A percentile compares a stretch with the other conserved stretches of the same genome.
These are phyloP conservation scores for Colossoma macropomum DNA, from an alignment of 2,113 vertebrate genomes.

Conservation along the genomic window DNA sequence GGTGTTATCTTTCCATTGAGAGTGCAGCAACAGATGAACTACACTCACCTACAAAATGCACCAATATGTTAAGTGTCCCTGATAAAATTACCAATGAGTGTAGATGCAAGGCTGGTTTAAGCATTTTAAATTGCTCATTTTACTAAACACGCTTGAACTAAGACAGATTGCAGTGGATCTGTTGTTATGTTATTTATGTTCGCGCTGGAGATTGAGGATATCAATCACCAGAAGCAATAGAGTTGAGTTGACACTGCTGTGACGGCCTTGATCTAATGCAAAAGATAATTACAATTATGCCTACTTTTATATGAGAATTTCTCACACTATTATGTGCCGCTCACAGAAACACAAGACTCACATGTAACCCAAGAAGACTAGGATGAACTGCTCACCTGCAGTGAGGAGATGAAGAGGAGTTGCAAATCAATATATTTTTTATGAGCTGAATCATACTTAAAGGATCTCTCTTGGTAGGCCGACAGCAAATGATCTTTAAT, in stretches of 20 bases:
- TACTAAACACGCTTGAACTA: no score
- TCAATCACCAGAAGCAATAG: neutral
- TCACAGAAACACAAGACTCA: conserved; percentile 72
- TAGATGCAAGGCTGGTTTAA: no score
- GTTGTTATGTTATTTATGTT: neutral
- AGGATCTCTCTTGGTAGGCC: conserved; percentile 56
- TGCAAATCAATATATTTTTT: conserved; percentile 67
- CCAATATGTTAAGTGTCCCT: no score
- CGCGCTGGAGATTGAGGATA: neutral
- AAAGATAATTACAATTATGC: conserved; percentile 17
- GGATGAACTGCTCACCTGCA: conserved; percentile 55
- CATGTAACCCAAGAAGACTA: conserved; percentile 66
- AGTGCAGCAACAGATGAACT: no score
- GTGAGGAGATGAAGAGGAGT: conserved; percentile 55
- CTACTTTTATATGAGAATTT: conserved; percentile 58
- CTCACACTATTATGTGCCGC: conserved; percentile 63
- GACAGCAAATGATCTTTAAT: conserved; percentile 59
- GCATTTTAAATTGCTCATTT: no score
- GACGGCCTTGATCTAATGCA: neutral
- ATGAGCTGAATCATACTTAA: conserved; percentile 62
- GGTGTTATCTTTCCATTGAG: no score
- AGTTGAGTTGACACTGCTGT: neutral
- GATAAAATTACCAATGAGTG: no score
- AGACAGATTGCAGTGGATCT: no score
- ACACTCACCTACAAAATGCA: no score